phyloP scores from a whole-genome alignment of 2,113 vertebrate species.

The Arvicanthis niloticus region DNA sequence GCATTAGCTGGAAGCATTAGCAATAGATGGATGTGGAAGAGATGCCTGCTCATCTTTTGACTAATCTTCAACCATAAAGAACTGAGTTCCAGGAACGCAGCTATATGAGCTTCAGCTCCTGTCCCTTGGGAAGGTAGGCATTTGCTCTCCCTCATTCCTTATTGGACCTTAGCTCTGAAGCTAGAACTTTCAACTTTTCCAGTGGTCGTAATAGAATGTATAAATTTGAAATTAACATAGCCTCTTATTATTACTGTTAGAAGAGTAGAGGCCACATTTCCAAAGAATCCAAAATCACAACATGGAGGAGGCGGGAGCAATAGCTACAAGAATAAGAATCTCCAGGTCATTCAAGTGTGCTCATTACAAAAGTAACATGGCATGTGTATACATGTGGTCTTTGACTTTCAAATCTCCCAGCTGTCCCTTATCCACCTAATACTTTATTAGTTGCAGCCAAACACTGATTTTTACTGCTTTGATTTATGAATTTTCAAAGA shows the following conservation, averaged over 20 bases:
- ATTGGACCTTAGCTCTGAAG: neutral
- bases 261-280: neutral
- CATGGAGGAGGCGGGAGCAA: neutral
- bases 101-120: neutral
- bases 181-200: neutral
- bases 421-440: neutral
- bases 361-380: neutral
- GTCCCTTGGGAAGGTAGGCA: too few species aligned
- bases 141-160: neutral
- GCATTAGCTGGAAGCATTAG: neutral
- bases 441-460: conserved; percentile 1
- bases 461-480: neutral
- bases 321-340: neutral
- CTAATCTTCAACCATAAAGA: neutral
- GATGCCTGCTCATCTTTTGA: neutral
- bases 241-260: neutral
- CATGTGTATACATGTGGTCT: neutral
- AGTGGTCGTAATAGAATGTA: neutral
- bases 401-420: conserved; percentile 13
- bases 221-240: neutral
- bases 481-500: neutral
- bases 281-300: neutral
- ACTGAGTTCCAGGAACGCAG: neutral
- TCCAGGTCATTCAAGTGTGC: neutral
- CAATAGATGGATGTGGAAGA: neutral